These are phyloP conservation scores for Drosophila hamatofila DNA, from an alignment of 2,888 invertebrate species.

Conservation along the genomic window DNA sequence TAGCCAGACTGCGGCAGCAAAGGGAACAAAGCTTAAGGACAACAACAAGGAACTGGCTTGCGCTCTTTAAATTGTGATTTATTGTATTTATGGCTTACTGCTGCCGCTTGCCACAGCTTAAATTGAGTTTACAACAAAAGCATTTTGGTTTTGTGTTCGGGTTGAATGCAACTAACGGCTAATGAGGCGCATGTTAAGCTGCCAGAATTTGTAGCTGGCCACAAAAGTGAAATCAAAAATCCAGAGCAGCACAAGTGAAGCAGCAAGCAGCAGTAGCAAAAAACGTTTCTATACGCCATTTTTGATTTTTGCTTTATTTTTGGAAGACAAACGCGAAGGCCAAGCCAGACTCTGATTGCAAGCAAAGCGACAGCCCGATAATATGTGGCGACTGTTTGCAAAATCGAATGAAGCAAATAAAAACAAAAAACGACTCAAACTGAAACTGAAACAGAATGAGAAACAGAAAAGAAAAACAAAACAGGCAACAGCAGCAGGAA, in stretches of 20 bases:
- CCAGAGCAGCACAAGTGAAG: slow-evolving; percentile 3
- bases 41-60: slow-evolving; percentile 30
- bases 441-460: not conserved
- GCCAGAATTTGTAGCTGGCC: slow-evolving; percentile 37
- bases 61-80: slow-evolving; percentile 73
- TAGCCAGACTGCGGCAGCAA: slow-evolving; percentile 49
- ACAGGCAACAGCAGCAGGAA: slow-evolving; percentile 29
- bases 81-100: slow-evolving; percentile 59
- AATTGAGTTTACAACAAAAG: slow-evolving; percentile 58
- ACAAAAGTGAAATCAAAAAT: slow-evolving; percentile 64
- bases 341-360: slow-evolving; percentile 57
- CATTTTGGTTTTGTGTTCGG: slow-evolving; percentile 13
- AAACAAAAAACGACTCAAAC: not conserved
- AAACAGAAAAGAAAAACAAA: slow-evolving; percentile 13
- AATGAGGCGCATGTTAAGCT: slow-evolving; percentile 69
- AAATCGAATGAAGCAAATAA: slow-evolving; percentile 1
- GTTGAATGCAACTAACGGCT: slow-evolving; percentile 69
- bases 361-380: slow-evolving; percentile 35
- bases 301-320: slow-evolving; percentile 11
- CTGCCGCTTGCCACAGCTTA: slow-evolving; percentile 33
- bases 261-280: slow-evolving; percentile 6
- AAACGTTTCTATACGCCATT: slow-evolving; percentile 33
- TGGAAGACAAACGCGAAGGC: slow-evolving; percentile 40
- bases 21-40: slow-evolving; percentile 32
- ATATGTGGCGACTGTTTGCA: slow-evolving; percentile 26